Conservation (phyloP, 2,797 vertebrate species). For the Notoglanidium macrostoma region DNA sequence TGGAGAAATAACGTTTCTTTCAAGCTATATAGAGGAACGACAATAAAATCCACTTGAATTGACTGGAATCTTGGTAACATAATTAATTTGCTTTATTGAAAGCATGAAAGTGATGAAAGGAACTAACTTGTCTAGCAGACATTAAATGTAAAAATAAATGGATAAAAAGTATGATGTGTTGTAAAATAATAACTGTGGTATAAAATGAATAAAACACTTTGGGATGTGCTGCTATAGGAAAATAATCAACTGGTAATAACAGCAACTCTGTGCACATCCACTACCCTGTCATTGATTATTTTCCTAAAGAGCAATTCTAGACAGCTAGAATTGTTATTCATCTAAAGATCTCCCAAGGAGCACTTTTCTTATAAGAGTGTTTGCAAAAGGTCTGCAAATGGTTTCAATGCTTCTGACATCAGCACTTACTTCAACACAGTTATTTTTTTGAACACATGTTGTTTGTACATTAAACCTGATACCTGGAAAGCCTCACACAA, state of each 20-base stretch:
- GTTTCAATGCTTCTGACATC: not conserved
- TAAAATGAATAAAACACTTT: not conserved
- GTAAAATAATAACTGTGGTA: not conserved
- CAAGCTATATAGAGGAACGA: not conserved
- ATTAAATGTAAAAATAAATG: not conserved
- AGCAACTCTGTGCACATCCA: not conserved
- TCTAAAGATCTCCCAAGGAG: not conserved
- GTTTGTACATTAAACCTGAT: conserved; percentile 2
- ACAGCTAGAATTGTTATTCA: not conserved
- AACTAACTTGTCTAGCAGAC: not conserved
- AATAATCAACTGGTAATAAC: not conserved
- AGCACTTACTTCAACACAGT: not conserved
- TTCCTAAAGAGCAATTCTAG: not conserved
- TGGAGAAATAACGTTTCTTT: not conserved
- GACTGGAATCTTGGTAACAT: not conserved
- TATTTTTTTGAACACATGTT: not conserved
- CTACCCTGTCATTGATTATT: not conserved
- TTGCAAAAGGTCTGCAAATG: not conserved
- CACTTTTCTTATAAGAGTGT: not conserved
- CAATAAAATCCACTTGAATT: not conserved
- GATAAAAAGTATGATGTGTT: not conserved
- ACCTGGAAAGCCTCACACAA: conserved; percentile 18
- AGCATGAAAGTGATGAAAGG: not conserved
- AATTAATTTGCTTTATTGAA: not conserved
- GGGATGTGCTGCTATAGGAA: not conserved